These are phyloP conservation scores for Furnarius figulus DNA, from an alignment of 2,113 vertebrate genomes.

Conservation along the genomic window DNA sequence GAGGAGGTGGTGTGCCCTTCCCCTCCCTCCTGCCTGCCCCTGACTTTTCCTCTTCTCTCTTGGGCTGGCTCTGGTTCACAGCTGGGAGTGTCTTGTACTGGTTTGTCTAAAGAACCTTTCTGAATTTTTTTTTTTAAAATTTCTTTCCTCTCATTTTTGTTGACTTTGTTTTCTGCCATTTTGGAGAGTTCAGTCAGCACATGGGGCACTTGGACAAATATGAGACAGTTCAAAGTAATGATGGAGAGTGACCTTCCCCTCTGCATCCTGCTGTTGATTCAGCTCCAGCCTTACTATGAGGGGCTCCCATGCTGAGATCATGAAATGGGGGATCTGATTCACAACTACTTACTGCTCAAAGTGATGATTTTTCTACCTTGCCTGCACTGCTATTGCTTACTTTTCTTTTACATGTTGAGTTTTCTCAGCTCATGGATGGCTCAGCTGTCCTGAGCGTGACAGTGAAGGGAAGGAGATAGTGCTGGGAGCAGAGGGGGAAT, in stretches of 20 bases:
- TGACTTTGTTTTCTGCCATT: neutral
- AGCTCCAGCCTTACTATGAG: neutral
- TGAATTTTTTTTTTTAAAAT: neutral
- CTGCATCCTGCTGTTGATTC: neutral
- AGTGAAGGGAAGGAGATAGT: neutral
- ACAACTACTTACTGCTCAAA: neutral
- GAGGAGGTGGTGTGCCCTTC: neutral
- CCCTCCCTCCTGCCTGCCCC: neutral
- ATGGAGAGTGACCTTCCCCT: neutral
- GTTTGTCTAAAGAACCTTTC: neutral
- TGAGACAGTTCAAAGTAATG: neutral
- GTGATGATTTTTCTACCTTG: neutral
- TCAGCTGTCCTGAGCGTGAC: neutral
- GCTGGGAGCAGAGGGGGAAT: neutral
- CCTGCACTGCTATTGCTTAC: neutral
- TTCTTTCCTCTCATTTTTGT: neutral
- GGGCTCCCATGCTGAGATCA: neutral
- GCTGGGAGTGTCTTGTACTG: neutral
- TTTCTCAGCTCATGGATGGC: neutral
- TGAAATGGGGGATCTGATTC: neutral
- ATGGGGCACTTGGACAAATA: fast-evolving
- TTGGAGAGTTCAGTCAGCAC: neutral
- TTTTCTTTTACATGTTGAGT: neutral
- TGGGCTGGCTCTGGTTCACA: neutral
- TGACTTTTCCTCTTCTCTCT: neutral